Evolutionary conservation across 1,140 invertebrate species (phyloP).

Genomic region (Lasioglossum baleicum): DNA sequence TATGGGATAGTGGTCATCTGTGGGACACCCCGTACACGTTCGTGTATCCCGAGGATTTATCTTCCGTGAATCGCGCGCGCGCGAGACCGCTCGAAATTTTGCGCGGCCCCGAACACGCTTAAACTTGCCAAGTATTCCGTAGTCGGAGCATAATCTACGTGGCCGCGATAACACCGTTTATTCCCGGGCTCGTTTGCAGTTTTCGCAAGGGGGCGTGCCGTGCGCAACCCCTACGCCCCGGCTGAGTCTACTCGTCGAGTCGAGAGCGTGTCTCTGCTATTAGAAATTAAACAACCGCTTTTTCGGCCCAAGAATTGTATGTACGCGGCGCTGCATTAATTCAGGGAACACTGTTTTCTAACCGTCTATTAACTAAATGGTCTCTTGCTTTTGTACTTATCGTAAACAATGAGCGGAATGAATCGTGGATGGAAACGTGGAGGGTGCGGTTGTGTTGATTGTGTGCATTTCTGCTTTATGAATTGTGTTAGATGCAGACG

Average conservation of each 20-base stretch:
- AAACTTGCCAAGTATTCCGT: neutral
- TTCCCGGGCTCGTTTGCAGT: neutral
- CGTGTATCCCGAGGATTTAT: conserved; percentile 21
- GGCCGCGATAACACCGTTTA: conserved; percentile 9
- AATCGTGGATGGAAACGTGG: too few relatives aligned
- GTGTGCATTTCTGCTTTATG: too few relatives aligned
- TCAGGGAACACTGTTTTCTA: too few relatives aligned
- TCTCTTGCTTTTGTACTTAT: too few relatives aligned
- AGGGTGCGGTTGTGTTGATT: too few relatives aligned
- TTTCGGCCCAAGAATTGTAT: neutral
- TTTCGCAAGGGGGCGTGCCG: neutral
- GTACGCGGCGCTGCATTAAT: neutral
- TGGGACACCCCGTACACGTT: neutral
- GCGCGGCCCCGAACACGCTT: neutral
- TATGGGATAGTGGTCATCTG: too few relatives aligned
- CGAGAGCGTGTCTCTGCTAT: neutral
- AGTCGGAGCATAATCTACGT: neutral
- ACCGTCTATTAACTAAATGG: too few relatives aligned
- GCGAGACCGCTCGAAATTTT: neutral
- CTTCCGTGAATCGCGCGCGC: neutral
- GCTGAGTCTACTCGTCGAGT: neutral
- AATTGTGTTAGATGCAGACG: too few relatives aligned
- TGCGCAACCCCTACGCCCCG: neutral
- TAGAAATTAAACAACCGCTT: neutral
- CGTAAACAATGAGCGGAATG: too few relatives aligned